These are phyloP conservation scores for Paralvinella palmiformis DNA, from an alignment of 1,140 invertebrate species.

Conservation along the genomic window DNA sequence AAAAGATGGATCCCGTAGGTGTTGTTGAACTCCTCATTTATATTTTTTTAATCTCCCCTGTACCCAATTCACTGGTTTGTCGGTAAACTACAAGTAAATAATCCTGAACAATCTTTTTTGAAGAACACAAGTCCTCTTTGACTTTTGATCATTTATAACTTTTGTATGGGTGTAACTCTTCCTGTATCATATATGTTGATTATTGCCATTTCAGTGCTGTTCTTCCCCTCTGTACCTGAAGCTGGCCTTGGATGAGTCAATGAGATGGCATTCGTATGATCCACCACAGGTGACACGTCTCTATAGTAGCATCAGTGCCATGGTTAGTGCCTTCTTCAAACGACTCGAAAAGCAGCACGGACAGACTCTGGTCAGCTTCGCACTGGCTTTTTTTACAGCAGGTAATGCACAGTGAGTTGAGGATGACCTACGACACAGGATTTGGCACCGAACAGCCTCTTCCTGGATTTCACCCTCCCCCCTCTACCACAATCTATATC, in stretches of 20 bases:
- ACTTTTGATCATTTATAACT: no score
- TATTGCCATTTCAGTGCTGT: constrained; percentile 71
- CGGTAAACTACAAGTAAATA: no score
- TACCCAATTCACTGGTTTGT: no score
- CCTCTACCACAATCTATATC: constrained; percentile 12
- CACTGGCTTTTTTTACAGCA: constrained; percentile 18
- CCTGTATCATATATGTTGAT: no score
- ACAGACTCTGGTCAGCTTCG: constrained; percentile 10
- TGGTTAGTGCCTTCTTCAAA: constrained; percentile 34
- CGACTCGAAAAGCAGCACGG: constrained; percentile 31
- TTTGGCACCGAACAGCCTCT: not conserved
- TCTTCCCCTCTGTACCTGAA: constrained; percentile 92
- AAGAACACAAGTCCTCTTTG: no score
- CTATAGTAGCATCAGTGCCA: constrained; percentile 12
- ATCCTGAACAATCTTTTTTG: no score
- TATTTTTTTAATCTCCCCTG: no score
- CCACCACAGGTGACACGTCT: not conserved
- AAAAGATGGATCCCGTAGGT: no score
- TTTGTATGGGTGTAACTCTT: no score
- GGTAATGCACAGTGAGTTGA: not conserved
- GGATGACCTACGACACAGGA: not conserved
- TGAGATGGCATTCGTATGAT: constrained; percentile 89
- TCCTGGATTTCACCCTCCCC: not conserved
- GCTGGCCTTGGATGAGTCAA: constrained; percentile 73
- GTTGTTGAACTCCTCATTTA: no score